Base-by-base conservation (phyloP, 2,888 invertebrate species). In the Aspidiotus rigidus region DNA sequence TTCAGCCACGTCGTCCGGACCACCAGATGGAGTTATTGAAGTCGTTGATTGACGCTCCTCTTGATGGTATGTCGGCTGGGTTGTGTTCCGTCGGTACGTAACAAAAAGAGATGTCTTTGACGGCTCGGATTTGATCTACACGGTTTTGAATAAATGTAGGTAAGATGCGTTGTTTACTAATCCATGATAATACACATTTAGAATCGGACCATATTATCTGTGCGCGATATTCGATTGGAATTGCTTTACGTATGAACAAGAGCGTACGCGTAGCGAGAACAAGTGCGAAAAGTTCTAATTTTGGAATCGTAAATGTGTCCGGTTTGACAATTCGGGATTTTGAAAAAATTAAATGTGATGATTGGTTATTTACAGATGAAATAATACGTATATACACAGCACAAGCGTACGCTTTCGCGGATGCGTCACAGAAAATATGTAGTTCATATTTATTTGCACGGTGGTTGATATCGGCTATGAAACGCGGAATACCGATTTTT, bases 151-250 rank as follows among this genome's bases (percentile, higher is more conserved):
- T 28, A 3, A 9, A 39, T 41, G 61, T 13, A 3, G 61, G 13
- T n/a, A 61, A n/a, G 11, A 40, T 61, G n/a, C 41, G 39, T 7
- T 3, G 9, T 9, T 40, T 15, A 11, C 13, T 9, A 7, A 61
- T 40, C 61, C 61, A 61, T 7, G 7, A 13, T n/a, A 61, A 41
- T 5, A 40, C 41, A 16, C 61, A 61, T 41, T 40, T 61, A 6
- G 61, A 61, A 61, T 61, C 61, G 11, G 41, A 41, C 39, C 61
- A 61, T 5, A 61, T 9, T n/a, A 61, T 11, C 49, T 44, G 6
- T n/a, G 49, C 6, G 2, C 6, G 2, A n/a, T 2, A 49, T 6
- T 2, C 2, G 6, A 11, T 13, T 3, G 11, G 3, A n/a, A 49
- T 1, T 2, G n/a, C 49, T 1, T 2, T 3, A 49, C 49, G n/a